phyloP scores from a whole-genome alignment of 2,888 invertebrate species.

The Athalia rosae region DNA sequence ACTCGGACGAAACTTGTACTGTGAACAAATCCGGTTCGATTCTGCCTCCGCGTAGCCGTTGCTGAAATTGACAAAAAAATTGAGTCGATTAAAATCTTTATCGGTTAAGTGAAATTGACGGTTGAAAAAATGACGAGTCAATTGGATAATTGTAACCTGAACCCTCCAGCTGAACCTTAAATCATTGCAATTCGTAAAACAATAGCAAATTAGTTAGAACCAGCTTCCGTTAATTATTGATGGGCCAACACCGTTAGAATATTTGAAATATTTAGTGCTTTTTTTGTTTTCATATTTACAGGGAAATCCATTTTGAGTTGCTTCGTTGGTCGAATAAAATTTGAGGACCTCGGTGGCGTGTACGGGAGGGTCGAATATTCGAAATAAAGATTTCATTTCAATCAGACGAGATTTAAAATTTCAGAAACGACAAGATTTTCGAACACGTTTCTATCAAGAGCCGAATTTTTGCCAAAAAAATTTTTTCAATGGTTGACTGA shows the following conservation, averaged over 20 bases:
- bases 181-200: constrained; percentile 10
- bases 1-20: constrained; percentile 80
- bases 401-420: neutral
- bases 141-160: neutral
- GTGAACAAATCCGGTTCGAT: constrained; percentile 77
- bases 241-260: constrained; percentile 48
- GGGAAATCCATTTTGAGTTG: constrained; percentile 26
- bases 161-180: constrained; percentile 1
- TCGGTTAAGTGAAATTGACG: neutral
- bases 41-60: constrained; percentile 78
- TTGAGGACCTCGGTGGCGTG: neutral
- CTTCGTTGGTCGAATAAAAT: neutral
- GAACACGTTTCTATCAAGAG: constrained; percentile 4
- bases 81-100: neutral
- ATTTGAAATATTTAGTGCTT: constrained; percentile 20
- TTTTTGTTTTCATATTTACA: constrained; percentile 25
- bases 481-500: neutral
- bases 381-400: neutral
- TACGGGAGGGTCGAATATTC: neutral
- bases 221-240: neutral
- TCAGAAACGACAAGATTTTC: constrained; percentile 7
- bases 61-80: constrained; percentile 68
- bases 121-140: neutral
- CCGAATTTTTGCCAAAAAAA: constrained; percentile 7
- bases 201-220: constrained; percentile 14